Conservation (phyloP, 2,797 vertebrate species). For the Semaprochilodus insignis region DNA sequence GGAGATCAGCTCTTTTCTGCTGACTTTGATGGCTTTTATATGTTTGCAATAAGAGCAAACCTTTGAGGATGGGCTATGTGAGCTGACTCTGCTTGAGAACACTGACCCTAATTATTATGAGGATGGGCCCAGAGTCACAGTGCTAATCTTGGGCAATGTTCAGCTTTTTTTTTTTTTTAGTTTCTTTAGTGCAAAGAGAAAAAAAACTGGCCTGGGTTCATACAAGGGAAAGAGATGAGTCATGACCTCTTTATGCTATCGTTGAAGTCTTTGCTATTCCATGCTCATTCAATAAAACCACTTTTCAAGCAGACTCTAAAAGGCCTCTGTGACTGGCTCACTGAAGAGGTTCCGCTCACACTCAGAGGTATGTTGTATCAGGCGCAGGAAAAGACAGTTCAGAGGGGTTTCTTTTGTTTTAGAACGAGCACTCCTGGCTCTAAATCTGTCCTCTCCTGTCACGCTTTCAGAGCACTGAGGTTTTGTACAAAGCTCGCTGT, state of each 20-base stretch:
- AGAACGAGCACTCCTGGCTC: background rate
- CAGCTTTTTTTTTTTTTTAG: background rate
- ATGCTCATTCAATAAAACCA: background rate
- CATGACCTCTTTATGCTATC: background rate
- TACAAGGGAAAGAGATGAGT: background rate
- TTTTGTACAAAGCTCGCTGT: background rate
- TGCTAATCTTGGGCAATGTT: background rate
- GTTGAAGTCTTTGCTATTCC: background rate
- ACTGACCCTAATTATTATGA: background rate
- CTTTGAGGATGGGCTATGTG: background rate
- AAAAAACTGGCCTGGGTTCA: background rate
- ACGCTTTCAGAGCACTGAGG: background rate
- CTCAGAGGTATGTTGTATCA: background rate
- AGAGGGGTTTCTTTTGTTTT: background rate
- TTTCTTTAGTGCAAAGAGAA: background rate
- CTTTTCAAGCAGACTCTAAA: background rate
- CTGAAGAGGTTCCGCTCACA: background rate
- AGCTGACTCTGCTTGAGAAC: background rate
- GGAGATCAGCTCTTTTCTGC: background rate
- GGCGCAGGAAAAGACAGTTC: background rate
- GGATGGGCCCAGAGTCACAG: background rate
- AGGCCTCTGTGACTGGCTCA: background rate
- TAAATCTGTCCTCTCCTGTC: background rate
- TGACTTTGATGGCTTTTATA: constrained; percentile 16
- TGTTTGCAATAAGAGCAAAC: background rate